These are phyloP conservation scores for Enteromius unitaeniatus DNA, from an alignment of 2,797 vertebrate genomes.

Conservation along the genomic window DNA sequence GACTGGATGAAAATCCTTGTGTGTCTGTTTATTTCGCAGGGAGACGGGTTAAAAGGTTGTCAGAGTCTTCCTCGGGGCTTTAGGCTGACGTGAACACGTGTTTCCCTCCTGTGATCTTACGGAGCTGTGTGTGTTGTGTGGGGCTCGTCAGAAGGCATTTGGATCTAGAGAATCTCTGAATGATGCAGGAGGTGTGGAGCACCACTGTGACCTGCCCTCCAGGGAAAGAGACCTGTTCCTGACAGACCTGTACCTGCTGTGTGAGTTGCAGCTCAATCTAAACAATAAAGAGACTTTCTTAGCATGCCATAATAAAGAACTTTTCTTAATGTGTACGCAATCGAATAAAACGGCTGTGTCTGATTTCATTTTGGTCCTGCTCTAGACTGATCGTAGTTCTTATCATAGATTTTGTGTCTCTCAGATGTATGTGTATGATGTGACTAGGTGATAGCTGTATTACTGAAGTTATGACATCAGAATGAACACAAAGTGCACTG, in stretches of 20 bases:
- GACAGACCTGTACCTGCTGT: conserved; percentile 11
- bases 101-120: conserved; percentile 90
- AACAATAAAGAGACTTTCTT: not conserved
- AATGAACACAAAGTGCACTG: conserved; percentile 61
- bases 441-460: not conserved
- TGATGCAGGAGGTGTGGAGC: conserved; percentile 85
- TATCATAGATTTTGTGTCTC: not conserved
- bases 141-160: conserved; percentile 89
- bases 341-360: not conserved
- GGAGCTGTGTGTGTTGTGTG: conserved; percentile 84
- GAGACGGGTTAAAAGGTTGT: conserved; percentile 86
- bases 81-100: conserved; percentile 91
- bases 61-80: conserved; percentile 81
- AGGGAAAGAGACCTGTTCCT: conserved; percentile 4
- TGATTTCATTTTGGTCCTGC: conserved; percentile 3
- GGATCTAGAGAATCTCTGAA: conserved; percentile 81
- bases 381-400: not conserved
- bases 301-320: not conserved
- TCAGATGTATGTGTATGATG: not conserved
- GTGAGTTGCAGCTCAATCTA: not conserved
- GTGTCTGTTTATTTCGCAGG: conserved; percentile 52
- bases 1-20: conserved; percentile 36
- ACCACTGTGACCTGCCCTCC: not conserved
- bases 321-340: not conserved
- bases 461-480: not conserved